Evolutionary conservation across 2,113 vertebrate genomes (phyloP).

Genomic region (Crotalus tigris): DNA sequence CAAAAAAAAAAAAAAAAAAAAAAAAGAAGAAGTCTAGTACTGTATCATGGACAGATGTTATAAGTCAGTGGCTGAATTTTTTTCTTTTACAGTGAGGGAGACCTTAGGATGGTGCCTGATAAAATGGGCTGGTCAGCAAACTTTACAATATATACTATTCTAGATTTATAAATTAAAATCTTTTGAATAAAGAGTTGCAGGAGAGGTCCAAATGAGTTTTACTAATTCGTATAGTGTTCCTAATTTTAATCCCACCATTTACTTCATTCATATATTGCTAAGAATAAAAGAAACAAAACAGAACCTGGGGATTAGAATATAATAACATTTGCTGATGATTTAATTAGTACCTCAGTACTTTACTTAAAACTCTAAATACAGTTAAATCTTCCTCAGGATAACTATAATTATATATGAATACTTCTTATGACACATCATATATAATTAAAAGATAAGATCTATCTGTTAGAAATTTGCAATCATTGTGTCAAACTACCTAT

Average conservation of each 20-base stretch:
- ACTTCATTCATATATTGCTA: background rate
- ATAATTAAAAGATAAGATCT: conserved; percentile 3
- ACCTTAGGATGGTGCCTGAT: background rate
- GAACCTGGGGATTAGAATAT: background rate
- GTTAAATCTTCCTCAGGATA: background rate
- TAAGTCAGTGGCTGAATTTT: background rate
- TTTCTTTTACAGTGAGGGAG: background rate
- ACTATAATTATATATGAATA: background rate
- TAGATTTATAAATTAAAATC: background rate
- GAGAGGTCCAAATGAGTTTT: background rate
- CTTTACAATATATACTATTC: background rate
- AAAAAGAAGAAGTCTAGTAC: background rate
- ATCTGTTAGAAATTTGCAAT: no score
- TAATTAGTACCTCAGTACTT: background rate
- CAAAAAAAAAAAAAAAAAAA: background rate
- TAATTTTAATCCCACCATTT: background rate
- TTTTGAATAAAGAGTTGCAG: background rate
- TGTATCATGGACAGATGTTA: background rate
- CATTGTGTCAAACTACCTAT: background rate
- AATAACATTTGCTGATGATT: background rate
- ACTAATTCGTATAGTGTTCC: background rate
- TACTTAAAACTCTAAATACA: background rate
- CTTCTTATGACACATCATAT: background rate
- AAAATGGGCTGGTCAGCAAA: background rate
- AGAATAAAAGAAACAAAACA: background rate